These are phyloP conservation scores for Crenuchus spilurus DNA, from an alignment of 2,797 vertebrate species.

Conservation along the genomic window DNA sequence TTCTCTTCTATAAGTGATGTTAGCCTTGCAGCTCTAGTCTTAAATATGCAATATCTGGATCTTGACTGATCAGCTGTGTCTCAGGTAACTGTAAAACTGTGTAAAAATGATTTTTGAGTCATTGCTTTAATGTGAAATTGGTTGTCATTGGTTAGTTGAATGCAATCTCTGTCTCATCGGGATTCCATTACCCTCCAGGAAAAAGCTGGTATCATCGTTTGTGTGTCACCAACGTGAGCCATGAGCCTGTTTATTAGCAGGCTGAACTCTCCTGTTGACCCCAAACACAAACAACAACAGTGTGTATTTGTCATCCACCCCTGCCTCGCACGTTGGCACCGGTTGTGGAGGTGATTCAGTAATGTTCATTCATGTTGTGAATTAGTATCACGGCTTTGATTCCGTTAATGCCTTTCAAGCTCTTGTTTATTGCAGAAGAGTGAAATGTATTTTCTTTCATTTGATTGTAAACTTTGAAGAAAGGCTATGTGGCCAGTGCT, in stretches of 20 bases:
- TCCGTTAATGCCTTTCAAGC: background rate
- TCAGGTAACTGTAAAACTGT: no score
- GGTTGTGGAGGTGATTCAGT: background rate
- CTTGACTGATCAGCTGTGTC: no score
- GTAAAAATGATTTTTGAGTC: no score
- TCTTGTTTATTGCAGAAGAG: background rate
- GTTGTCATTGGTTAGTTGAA: background rate
- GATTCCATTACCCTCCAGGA: background rate
- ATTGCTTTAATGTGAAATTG: background rate
- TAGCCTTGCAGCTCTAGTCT: no score
- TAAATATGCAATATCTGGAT: no score
- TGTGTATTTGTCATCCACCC: background rate
- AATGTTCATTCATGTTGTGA: background rate
- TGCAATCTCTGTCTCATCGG: background rate
- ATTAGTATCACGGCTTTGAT: background rate
- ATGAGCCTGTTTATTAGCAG: background rate
- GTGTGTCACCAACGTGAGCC: background rate
- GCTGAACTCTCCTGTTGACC: background rate
- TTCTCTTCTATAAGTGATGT: no score
- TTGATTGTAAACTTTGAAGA: background rate
- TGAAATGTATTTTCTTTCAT: background rate
- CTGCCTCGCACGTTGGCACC: background rate
- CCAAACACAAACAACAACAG: background rate
- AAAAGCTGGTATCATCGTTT: constrained; percentile 1
- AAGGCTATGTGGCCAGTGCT: background rate